Percentiles rank a stretch among this genome's conserved stretches.
Conservation (phyloP, 35 echinoderm and acorn worm species). For the Diadema setosum region DNA sequence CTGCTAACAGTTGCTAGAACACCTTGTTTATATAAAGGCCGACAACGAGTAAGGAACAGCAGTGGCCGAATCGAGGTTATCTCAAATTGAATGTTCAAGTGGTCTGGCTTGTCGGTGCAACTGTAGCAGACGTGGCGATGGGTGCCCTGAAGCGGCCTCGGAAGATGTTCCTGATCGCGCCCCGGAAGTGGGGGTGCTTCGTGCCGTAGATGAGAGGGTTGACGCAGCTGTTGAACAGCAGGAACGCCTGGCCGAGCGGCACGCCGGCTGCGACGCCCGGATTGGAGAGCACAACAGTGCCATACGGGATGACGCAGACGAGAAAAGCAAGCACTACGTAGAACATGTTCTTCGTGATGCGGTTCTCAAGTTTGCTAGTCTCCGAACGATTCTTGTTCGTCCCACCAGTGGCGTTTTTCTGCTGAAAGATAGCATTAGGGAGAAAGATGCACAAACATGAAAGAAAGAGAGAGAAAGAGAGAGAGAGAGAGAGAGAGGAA, state of each 20-base stretch:
- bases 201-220: conserved; percentile 2
- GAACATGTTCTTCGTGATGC: conserved; percentile 6
- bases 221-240: neutral
- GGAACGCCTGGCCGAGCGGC: neutral
- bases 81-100: no score
- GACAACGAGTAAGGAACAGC: no score
- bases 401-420: neutral
- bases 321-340: neutral
- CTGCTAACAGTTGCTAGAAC: no score
- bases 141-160: neutral
- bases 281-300: neutral
- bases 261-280: neutral
- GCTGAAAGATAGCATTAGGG: neutral
- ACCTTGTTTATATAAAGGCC: no score
- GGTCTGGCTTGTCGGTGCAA: neutral
- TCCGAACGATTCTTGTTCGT: neutral
- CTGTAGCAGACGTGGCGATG: neutral
- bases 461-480: no score
- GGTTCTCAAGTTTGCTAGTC: neutral
- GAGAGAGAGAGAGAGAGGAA: no score
- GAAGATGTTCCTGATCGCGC: neutral
- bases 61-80: no score
- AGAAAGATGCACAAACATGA: no score
- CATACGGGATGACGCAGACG: neutral
- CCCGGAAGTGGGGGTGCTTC: conserved; percentile 12